Evolutionary conservation across 1,140 invertebrate genomes (phyloP).

Genomic region (Octopus sinensis): DNA sequence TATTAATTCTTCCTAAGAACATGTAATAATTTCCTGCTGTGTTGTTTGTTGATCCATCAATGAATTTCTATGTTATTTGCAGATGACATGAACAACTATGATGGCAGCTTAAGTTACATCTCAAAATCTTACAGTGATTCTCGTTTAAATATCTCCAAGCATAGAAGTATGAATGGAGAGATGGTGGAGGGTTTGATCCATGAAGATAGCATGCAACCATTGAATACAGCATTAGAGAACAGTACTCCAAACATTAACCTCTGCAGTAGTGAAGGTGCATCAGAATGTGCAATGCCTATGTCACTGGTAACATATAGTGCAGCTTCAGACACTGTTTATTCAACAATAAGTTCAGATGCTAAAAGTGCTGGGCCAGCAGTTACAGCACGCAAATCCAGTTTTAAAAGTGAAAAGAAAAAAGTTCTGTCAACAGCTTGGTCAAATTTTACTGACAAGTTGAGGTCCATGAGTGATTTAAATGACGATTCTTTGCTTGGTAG

Average conservation of each 20-base stretch:
- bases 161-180: background rate
- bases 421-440: constrained; percentile 45
- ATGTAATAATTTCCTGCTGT: no score
- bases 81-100: background rate
- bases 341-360: constrained; percentile 15
- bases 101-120: background rate
- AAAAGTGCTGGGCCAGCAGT: background rate
- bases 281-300: background rate
- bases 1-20: no score
- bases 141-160: background rate
- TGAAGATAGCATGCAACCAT: background rate
- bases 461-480: constrained; percentile 37
- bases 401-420: constrained; percentile 38
- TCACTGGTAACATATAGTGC: constrained; percentile 23
- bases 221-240: background rate
- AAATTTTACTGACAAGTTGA: constrained; percentile 46
- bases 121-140: constrained; percentile 8
- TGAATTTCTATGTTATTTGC: background rate
- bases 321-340: constrained; percentile 18
- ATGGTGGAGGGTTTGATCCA: background rate
- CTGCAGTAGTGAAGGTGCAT: background rate
- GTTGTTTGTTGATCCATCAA: no score
- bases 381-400: background rate
- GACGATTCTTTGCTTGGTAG: constrained; percentile 31
- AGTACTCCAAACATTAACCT: background rate